phyloP scores from a whole-genome alignment of 2,888 invertebrate species.

The Ypsolopha scabrella region DNA sequence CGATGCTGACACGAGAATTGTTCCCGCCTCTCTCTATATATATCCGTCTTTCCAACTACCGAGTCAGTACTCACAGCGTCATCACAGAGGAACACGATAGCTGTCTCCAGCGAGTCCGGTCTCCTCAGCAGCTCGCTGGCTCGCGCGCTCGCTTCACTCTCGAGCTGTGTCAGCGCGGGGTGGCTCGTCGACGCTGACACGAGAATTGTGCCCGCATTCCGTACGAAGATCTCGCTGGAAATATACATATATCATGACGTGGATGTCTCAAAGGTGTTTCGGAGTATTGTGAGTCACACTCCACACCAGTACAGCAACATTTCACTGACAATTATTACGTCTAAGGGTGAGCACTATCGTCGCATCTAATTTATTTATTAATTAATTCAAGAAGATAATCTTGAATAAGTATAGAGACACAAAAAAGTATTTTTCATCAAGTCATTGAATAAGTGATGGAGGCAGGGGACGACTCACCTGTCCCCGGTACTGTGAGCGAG shows the following conservation, averaged over 20 bases:
- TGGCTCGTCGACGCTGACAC: conserved; percentile 12
- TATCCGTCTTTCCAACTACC: not conserved
- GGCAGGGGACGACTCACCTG: conserved; percentile 14
- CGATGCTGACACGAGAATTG: too few relatives aligned
- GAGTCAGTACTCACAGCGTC: conserved; percentile 30
- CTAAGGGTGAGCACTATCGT: too few relatives aligned
- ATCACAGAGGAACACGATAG: conserved; percentile 27
- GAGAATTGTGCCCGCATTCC: conserved; percentile 23
- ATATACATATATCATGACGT: not conserved
- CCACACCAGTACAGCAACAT: too few relatives aligned
- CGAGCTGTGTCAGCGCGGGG: conserved; percentile 6
- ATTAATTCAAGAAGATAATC: too few relatives aligned
- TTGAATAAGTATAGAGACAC: too few relatives aligned
- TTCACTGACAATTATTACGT: too few relatives aligned
- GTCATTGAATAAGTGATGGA: too few relatives aligned
- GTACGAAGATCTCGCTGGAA: conserved; percentile 26
- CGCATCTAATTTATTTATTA: too few relatives aligned
- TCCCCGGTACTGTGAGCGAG: conserved; percentile 18
- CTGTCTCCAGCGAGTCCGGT: conserved; percentile 13
- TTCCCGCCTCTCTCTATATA: not conserved
- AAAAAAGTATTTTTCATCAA: too few relatives aligned
- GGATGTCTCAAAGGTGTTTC: not conserved
- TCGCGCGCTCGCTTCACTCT: not conserved
- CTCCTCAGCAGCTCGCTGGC: conserved; percentile 5
- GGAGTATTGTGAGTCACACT: too few relatives aligned